Conservation (phyloP, 2,797 vertebrate genomes). For the Sandelia bainsii region DNA sequence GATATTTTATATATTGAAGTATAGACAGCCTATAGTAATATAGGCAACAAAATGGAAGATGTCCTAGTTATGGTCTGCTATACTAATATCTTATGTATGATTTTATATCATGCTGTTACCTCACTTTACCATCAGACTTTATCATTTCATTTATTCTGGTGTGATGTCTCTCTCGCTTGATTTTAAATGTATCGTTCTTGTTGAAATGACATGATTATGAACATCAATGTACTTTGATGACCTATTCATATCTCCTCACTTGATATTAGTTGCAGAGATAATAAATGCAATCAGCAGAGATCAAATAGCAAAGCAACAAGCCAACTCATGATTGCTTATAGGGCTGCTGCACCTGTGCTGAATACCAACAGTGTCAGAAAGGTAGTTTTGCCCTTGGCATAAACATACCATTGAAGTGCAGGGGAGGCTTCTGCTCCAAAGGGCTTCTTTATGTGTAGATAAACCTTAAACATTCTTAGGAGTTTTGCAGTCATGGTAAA, state of each 20-base stretch:
- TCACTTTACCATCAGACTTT: constrained; percentile 54
- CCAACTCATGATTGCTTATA: constrained; percentile 68
- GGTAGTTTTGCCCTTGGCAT: constrained; percentile 65
- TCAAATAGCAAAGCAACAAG: constrained; percentile 63
- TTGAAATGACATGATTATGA: constrained; percentile 52
- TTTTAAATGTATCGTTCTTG: constrained; percentile 39
- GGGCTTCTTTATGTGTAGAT: constrained; percentile 59
- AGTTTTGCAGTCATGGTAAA: constrained; percentile 42
- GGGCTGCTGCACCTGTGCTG: constrained; percentile 55
- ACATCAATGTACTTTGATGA: constrained; percentile 50
- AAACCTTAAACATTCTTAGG: constrained; percentile 49
- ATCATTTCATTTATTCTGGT: constrained; percentile 47
- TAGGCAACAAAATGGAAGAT: constrained; percentile 48
- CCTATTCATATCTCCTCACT: constrained; percentile 48
- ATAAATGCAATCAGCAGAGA: constrained; percentile 69
- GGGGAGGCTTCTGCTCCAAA: constrained; percentile 58
- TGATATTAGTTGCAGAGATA: constrained; percentile 62
- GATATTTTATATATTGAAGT: constrained; percentile 83
- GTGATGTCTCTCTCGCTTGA: constrained; percentile 25
- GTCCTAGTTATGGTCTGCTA: constrained; percentile 46
- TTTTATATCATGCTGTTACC: constrained; percentile 62
- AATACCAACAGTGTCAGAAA: constrained; percentile 64
- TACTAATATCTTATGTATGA: constrained; percentile 41
- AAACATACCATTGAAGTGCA: constrained; percentile 65
- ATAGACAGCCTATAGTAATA: constrained; percentile 45